Conservation (phyloP, 1,140 invertebrate genomes). For the Pseudomyrmex dendroicus region DNA sequence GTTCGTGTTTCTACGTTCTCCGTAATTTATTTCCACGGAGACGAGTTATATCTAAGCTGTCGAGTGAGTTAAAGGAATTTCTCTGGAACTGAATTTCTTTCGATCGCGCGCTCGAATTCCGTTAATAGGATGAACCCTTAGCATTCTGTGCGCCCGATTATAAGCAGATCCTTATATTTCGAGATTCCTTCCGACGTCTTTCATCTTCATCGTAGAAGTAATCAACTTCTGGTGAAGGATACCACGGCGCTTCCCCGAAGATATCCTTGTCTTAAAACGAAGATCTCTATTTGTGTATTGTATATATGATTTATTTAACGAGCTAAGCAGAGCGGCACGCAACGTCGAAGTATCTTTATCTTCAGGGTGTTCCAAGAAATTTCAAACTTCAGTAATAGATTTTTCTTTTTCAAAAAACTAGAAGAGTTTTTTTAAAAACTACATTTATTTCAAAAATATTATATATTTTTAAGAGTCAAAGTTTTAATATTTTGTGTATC, state of each 20-base stretch:
- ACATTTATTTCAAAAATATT: neutral
- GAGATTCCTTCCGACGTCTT: conserved; percentile 42
- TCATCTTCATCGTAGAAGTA: conserved; percentile 11
- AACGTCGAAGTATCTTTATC: conserved; percentile 51
- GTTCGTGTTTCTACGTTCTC: neutral
- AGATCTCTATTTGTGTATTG: conserved; percentile 64
- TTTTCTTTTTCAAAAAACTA: too few relatives aligned
- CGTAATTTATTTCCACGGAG: conserved; percentile 8
- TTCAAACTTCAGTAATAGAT: neutral
- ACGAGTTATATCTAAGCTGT: conserved; percentile 6
- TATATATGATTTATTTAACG: conserved; percentile 69
- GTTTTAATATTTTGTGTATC: neutral
- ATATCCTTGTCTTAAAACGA: conserved; percentile 56
- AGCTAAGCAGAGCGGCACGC: conserved; percentile 49
- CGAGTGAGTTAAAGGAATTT: conserved; percentile 17
- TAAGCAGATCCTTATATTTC: conserved; percentile 38
- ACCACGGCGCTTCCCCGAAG: neutral
- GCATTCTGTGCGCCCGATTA: conserved; percentile 2
- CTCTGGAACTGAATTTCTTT: conserved; percentile 31
- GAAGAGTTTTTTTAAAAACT: too few relatives aligned
- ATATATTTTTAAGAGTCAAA: neutral
- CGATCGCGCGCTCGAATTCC: neutral
- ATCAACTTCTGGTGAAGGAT: conserved; percentile 44
- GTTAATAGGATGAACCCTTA: neutral
- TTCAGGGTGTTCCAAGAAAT: conserved; percentile 27